Base-by-base conservation (phyloP, 2,888 invertebrate species). In the Ceratothoa steindachneri region DNA sequence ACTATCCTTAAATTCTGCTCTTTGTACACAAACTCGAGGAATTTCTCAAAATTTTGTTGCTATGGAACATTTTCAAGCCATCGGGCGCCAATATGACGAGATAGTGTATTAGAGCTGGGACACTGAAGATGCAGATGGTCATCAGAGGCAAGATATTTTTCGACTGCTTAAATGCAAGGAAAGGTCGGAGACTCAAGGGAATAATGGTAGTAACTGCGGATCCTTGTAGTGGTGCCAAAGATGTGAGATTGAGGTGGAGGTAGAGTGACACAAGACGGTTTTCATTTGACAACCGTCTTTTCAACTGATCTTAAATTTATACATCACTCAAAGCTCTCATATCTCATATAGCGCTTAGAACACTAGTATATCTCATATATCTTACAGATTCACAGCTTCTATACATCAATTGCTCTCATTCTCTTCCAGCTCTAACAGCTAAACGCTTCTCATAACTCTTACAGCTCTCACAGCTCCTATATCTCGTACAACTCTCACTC, bases 181-280 rank as follows among this genome's bases (percentile, higher is more conserved):
- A 85, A 0, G 96, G 95, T 64, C 93, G 88, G 75, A 93, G 85
- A 0, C 95, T 90, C 15, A 97, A 85, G 0, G 94, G 95, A 66
- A 95, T 88, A 73, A 95, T 90, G 0, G 96, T 96, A 22, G 93
- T 89, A 15, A 97, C 84, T 0, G 95, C 91, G 9, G 94, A 90
- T 73, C 91, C 90, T 83, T 93, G 95, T 72, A 97, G 87, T 24
- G 93, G 90, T 5, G 93, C 91, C 0, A 97, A 97, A 84, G 96
- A 96, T 0, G 93, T 92, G 68, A 98, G 89, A 72, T 98, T 85
- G 9, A 96, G 93, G 83, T 95, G 94, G 31, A 98, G 87, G 83
- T 92, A 90, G 55, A 95, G 86, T 22, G 94, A 89, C 82, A 97
- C 90, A 71, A 90, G 88, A 83, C 93, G 92, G 86, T 92, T 91